These are phyloP conservation scores for Aplysia californica DNA, from an alignment of 1,140 invertebrate species.

Conservation along the genomic window DNA sequence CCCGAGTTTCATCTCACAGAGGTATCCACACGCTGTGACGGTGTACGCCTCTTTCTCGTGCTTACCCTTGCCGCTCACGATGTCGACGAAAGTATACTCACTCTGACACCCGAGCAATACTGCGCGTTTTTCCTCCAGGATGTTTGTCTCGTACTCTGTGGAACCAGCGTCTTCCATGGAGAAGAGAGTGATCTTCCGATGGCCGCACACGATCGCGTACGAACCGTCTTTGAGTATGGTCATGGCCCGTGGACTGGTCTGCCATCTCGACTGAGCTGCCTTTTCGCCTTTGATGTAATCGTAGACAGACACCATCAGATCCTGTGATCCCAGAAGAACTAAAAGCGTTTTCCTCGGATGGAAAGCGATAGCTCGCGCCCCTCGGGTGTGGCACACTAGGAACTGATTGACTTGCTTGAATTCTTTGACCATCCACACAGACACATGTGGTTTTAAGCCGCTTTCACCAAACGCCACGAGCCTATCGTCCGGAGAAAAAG, in stretches of 20 bases:
- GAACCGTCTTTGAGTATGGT: slow-evolving; percentile 15
- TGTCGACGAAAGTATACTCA: slow-evolving; percentile 25
- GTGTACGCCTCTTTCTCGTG: slow-evolving; percentile 7
- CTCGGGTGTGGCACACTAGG: background rate
- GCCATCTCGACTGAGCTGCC: slow-evolving; percentile 12
- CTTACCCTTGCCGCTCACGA: slow-evolving; percentile 6
- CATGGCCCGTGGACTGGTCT: background rate
- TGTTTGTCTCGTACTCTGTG: slow-evolving; percentile 17
- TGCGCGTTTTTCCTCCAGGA: slow-evolving; percentile 9
- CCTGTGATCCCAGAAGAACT: background rate
- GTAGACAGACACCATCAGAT: background rate
- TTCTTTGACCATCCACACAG: slow-evolving; percentile 1
- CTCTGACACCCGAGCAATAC: slow-evolving; percentile 20
- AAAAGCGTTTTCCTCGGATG: slow-evolving; percentile 1
- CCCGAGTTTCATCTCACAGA: slow-evolving; percentile 14
- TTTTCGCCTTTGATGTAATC: background rate
- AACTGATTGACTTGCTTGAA: slow-evolving; percentile 5
- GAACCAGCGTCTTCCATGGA: slow-evolving; percentile 1
- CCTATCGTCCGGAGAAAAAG: slow-evolving; percentile 11
- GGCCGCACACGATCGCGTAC: slow-evolving; percentile 9
- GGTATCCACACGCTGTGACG: slow-evolving; percentile 14
- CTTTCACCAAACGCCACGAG: slow-evolving; percentile 22
- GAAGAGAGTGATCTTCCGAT: slow-evolving; percentile 19
- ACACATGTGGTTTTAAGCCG: slow-evolving; percentile 13
- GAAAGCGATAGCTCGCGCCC: background rate